phyloP scores from a whole-genome alignment of 2,888 invertebrate genomes.

The Rhimphoctona megacephalus region DNA sequence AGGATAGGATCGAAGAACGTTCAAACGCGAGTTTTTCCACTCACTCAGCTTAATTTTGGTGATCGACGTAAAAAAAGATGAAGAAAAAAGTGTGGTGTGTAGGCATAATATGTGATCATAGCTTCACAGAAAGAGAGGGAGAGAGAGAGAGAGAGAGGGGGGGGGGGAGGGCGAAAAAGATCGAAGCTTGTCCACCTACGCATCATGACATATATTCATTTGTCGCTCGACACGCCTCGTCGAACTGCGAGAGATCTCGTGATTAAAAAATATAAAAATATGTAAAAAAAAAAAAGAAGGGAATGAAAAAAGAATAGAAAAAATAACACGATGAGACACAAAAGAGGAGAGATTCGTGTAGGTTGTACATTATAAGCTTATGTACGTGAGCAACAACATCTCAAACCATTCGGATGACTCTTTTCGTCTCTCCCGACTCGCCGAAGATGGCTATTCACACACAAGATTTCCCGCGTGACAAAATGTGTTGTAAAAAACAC shows the following conservation, averaged over 20 bases:
- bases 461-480: conserved; percentile 56
- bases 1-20: conserved; percentile 20
- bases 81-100: conserved; percentile 21
- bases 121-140: conserved; percentile 17
- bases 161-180: conserved; percentile 11
- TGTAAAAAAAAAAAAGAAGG: conserved; percentile 3
- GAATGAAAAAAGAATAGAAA: background rate
- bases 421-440: background rate
- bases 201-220: conserved; percentile 32
- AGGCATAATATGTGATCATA: conserved; percentile 35
- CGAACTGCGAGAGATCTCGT: conserved; percentile 52
- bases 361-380: conserved; percentile 36
- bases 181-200: conserved; percentile 65
- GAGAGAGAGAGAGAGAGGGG: background rate
- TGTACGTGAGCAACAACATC: conserved; percentile 29
- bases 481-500: conserved; percentile 42
- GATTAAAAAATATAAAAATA: conserved; percentile 27
- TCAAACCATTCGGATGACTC: conserved; percentile 44
- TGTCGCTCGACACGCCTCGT: conserved; percentile 65
- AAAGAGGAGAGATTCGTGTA: conserved; percentile 43
- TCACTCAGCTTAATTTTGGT: conserved; percentile 21
- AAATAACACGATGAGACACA: background rate
- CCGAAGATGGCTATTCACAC: conserved; percentile 55
- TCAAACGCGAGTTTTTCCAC: conserved; percentile 38
- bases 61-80: conserved; percentile 6